A percentile compares a stretch with the other conserved stretches of the same genome.
Conservation (phyloP, 2,888 invertebrate genomes). For the Sinelater perroti region DNA sequence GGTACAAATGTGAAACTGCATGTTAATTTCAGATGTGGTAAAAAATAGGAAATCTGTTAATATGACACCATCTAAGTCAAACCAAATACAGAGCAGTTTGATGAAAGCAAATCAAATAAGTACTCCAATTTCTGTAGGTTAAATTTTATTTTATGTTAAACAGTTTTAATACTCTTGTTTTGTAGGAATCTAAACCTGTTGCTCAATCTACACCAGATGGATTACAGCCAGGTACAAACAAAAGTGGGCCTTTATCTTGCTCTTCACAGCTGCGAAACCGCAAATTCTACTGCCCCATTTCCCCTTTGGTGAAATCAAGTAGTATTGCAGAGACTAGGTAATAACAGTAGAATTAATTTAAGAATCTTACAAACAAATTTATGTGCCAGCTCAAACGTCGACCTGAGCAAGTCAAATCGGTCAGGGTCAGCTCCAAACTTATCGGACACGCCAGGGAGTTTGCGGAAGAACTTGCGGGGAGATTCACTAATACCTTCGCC, state of each 20-base stretch:
- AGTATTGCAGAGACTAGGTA: conserved; percentile 23
- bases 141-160: no score
- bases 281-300: conserved; percentile 34
- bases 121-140: conserved; percentile 40
- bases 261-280: conserved; percentile 31
- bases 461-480: conserved; percentile 5
- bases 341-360: no score
- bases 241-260: conserved; percentile 21
- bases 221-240: neutral
- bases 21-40: conserved; percentile 9
- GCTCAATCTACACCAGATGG: conserved; percentile 45
- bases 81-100: neutral
- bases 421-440: conserved; percentile 36
- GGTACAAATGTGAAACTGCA: neutral
- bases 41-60: neutral
- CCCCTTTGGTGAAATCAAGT: conserved; percentile 36
- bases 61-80: conserved; percentile 22
- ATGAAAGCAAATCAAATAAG: conserved; percentile 36
- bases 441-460: conserved; percentile 1
- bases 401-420: conserved; percentile 24
- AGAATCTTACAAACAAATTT: no score
- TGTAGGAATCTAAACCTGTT: conserved; percentile 39
- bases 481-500: conserved; percentile 20
- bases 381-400: conserved; percentile 9
- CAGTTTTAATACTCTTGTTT: conserved; percentile 5